Base-by-base conservation (phyloP, 2,888 invertebrate genomes). In the Hirtodrosophila cameraria region DNA sequence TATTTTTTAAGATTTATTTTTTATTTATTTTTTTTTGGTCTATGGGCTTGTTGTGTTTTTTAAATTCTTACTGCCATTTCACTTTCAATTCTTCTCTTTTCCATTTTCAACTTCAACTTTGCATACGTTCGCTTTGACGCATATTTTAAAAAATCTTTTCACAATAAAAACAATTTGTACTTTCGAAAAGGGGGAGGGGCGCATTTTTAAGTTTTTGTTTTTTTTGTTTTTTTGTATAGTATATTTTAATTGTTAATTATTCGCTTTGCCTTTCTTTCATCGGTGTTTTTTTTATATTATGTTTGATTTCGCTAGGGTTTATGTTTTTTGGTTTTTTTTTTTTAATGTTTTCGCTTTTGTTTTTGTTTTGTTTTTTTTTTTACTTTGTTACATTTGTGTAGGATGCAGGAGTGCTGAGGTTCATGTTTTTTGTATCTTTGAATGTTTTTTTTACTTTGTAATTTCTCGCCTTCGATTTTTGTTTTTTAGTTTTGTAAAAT, bases 151-250 rank as follows among this genome's bases (percentile, higher is more conserved):
- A 86, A 77, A 74, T 86, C 70, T 66, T 75, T 71, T 87, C 82
- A 85, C 81, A 89, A 89, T 89, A 84, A 89, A 90, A 90, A 90
- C 90, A 90, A 90, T 90, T 90, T 90, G 90, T 90, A 90, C 90
- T 90, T 88, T 90, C 90, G 90, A 90, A 90, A 90, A 88, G 89
- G 89, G 89, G 89, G 89, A 88, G 89, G 89, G 88, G 89, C 88
- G 86, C 86, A 84, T 87, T 83, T 79, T 75, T 85, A 69, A 71
- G 72, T 70, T 66, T 76, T 61, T 63, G 53, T 58, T 69, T 64
- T 63, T 76, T 72, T 48, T 58, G 57, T 70, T 66, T 64, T 66
- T 60, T 48, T 57, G 42, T 58, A 35, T 69, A 23, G 23, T 70
- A 46, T 60, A 50, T 61, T 66, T 55, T 54, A 62, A 25, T 54